A percentile compares a stretch with the other conserved stretches of the same genome.
phyloP scores from a whole-genome alignment of 2,888 invertebrate genomes.

The Monochamus alternatus region DNA sequence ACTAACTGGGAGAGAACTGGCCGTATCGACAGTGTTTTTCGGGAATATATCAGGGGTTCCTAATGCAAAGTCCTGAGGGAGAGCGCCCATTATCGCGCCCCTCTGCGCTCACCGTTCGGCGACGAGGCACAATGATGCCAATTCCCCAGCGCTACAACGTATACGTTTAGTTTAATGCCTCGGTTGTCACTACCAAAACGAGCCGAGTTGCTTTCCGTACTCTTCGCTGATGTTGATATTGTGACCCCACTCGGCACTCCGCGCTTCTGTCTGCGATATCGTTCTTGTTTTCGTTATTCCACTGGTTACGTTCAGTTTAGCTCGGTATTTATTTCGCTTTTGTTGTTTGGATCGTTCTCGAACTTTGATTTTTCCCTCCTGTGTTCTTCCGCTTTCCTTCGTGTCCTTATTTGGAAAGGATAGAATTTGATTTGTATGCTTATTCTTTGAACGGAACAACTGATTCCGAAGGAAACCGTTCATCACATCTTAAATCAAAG shows the following conservation, averaged over 20 bases:
- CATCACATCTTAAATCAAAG: no score
- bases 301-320: conserved; percentile 40
- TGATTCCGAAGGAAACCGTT: no score
- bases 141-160: conserved; percentile 69
- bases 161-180: conserved; percentile 70
- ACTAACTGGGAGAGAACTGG: conserved; percentile 54
- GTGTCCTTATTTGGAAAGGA: conserved; percentile 17
- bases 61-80: conserved; percentile 68
- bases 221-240: conserved; percentile 37
- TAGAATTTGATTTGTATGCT: neutral
- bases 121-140: conserved; percentile 68
- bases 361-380: conserved; percentile 36
- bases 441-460: neutral
- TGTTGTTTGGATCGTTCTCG: conserved; percentile 33
- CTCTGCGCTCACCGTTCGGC: conserved; percentile 61
- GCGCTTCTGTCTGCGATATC: conserved; percentile 38
- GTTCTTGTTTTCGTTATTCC: conserved; percentile 40
- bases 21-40: conserved; percentile 59
- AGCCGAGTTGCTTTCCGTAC: conserved; percentile 44
- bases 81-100: conserved; percentile 70
- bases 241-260: conserved; percentile 37
- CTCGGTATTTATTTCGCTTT: conserved; percentile 44
- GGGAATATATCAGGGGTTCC: conserved; percentile 56
- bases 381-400: conserved; percentile 10
- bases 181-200: conserved; percentile 67